phyloP scores from a whole-genome alignment of 2,797 vertebrate species.

The Numenius phaeopus region DNA sequence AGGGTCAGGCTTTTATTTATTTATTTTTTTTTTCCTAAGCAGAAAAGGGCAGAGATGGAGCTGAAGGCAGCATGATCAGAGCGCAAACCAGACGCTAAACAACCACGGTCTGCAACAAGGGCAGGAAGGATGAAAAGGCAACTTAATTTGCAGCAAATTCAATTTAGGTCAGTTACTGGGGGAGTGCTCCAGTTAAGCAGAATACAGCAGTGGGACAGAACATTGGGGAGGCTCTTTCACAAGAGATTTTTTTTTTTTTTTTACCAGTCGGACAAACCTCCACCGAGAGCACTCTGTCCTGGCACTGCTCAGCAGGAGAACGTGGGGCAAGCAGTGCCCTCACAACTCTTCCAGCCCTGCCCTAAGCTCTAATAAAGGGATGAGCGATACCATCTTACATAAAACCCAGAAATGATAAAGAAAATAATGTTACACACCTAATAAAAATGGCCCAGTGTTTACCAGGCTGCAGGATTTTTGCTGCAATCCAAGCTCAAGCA shows the following conservation, averaged over 20 bases:
- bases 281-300: not conserved
- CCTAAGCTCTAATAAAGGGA: not conserved
- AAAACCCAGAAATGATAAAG: not conserved
- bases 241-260: not conserved
- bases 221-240: not conserved
- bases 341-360: not conserved
- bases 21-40: not conserved
- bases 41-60: not conserved
- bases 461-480: not conserved
- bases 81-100: not conserved
- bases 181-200: not conserved
- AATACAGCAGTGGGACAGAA: not conserved
- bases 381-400: not conserved
- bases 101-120: not conserved
- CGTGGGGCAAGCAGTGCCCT: rapidly evolving
- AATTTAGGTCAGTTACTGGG: not conserved
- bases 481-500: not conserved
- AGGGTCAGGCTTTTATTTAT: not conserved
- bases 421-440: not conserved
- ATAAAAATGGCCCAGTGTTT: not conserved
- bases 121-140: not conserved
- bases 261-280: not conserved
- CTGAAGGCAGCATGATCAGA: not conserved
- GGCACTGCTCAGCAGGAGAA: not conserved
- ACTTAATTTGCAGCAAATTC: not conserved